Conservation (phyloP, 2,797 vertebrate species). For the Cossypha polioptera region DNA sequence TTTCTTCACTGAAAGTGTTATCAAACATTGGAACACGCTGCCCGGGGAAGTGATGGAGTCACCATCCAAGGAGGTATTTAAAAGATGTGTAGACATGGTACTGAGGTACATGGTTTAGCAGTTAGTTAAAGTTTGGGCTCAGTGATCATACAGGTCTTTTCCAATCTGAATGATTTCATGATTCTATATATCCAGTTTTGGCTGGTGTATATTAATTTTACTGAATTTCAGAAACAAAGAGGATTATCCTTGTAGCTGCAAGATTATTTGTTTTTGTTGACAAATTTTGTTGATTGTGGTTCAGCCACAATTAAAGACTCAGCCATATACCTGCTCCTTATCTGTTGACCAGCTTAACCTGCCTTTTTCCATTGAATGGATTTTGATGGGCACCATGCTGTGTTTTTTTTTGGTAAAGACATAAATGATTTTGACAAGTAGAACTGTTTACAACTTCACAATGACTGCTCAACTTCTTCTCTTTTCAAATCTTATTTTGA, state of each 20-base stretch:
- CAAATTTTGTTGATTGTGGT: background rate
- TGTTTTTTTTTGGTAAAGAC: background rate
- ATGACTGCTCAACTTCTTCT: background rate
- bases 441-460: background rate
- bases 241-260: background rate
- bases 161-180: background rate
- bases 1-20: background rate
- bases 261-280: background rate
- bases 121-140: background rate
- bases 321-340: background rate
- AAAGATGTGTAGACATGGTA: background rate
- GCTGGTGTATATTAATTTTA: background rate
- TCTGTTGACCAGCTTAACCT: background rate
- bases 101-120: accelerated
- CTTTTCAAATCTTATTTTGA: background rate
- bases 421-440: background rate
- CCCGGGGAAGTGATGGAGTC: accelerated
- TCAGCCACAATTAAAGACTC: background rate
- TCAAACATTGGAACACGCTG: background rate
- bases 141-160: background rate
- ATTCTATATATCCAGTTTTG: background rate
- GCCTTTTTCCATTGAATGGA: background rate
- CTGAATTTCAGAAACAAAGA: background rate
- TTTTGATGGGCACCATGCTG: background rate
- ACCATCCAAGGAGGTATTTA: background rate